Base-by-base conservation (phyloP, 2,888 invertebrate genomes). In the Cylindroiulus punctatus region DNA sequence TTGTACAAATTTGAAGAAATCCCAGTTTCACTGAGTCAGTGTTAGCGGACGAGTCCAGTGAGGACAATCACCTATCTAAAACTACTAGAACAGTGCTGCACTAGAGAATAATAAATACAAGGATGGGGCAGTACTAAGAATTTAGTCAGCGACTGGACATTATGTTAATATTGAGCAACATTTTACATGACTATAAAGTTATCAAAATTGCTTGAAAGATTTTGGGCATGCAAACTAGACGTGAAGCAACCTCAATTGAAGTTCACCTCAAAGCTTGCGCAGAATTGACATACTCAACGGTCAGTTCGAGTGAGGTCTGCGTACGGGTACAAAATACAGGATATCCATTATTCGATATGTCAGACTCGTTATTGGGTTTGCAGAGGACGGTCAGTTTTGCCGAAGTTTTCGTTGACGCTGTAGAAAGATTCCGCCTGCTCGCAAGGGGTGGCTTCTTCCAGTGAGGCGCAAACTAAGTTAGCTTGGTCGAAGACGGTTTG, bases 361-460 rank as follows among this genome's bases (percentile, higher is more conserved):
- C 76, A 76, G 30, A 2, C 14, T 30, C 14, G 26, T 30, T 30
- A 76, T 76, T 76, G 14, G 17, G 76, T 76, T 76, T 30, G 14
- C 65, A 65, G 26, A 26, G 65, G 65, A 65, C 65, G 65, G 42
- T 87, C 87, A 47, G 87, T 87, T 85, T 85, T 87, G 85, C 89
- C 89, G 86, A 89, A 89, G 81, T 88, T 87, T 81, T 88, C 88
- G 87, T 89, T 89, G 86, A 88, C 88, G 84, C 87, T 84, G 88
- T 88, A 89, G 26, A 93, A 96, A 84, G 93, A 92, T 12, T 94
- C 94, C 0, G 96, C 95, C 65, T 96, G 95, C 88, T 93, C 93
- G 90, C 96, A 96, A 8, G 94, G 93, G 65, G 96, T 94, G 0
- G 95, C 93, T 88, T 95, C 95, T 88, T 94, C 93, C 0, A 93